Base-by-base conservation (phyloP, 2,797 vertebrate genomes). In the Tapirus indicus region DNA sequence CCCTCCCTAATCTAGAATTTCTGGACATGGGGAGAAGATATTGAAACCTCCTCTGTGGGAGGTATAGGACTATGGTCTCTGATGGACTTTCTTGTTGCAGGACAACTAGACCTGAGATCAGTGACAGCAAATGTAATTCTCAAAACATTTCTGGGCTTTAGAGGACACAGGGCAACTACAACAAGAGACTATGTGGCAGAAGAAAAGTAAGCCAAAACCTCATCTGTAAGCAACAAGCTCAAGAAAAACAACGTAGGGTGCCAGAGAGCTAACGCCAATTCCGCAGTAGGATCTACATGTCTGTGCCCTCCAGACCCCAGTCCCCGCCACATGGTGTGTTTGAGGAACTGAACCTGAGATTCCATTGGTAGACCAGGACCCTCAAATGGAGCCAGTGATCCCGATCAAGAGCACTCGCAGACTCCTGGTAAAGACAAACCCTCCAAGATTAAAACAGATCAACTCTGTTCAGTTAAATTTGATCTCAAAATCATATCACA, bases 401-500 rank as follows among this genome's bases (percentile, higher is more conserved):
- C 62, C 20, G 93, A 85, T 52, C 38, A 78, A 96, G 29, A 79
- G 25, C 27, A 96, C 5, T 84, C 74, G 69, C 69, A 95, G 75
- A n/a, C n/a, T 56, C 9, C 92, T 66, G 17, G 29, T 56, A 91
- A 94, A 79, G 18, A 75, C 14, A 84, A 97, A 69, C 29, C 38
- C 4, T 92, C 44, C 54, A 49, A 7, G 41, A 84, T 49, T 84
- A 21, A 94, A n/a, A 88, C 13, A 85, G 58, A 74, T 52, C 83
- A 62, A 64, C 54, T 82, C 60, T 84, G 21, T 64, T 27, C 41
- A 20, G 91, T 78, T 88, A 92, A 88, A 62, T 69, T 32, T 64
- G 35, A 56, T 49, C 66, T 95, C 77, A 95, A 91, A 96, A 84
- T 85, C 41, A 60, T 21, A 66, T 47, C 23, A 93, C 41, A 58